Percentiles rank a stretch among this genome's conserved stretches.
Evolutionary conservation across 2,888 invertebrate species (phyloP).

Genomic region (Gari tellinella): DNA sequence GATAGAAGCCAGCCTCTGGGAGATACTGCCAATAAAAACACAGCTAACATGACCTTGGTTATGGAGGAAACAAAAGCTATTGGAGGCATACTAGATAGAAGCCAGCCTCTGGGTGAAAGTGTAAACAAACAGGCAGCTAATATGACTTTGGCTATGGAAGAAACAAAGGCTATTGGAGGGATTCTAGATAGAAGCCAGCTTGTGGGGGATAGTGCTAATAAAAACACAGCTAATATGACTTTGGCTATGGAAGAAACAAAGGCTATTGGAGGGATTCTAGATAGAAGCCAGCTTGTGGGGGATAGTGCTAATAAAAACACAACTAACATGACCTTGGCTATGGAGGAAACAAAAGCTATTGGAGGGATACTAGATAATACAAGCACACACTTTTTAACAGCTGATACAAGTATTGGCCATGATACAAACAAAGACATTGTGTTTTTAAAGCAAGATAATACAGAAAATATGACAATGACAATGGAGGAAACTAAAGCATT

Average conservation of each 20-base stretch:
- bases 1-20: too few species aligned
- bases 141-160: slow-evolving; percentile 8
- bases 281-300: too few species aligned
- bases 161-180: slow-evolving; percentile 15
- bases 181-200: not conserved
- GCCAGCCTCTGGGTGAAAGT: not conserved
- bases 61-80: slow-evolving; percentile 16
- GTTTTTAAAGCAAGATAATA: too few species aligned
- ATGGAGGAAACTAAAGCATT: slow-evolving; percentile 16
- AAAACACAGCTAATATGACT: too few species aligned
- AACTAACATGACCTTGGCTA: not conserved
- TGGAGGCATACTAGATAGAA: slow-evolving; percentile 11
- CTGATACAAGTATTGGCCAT: too few species aligned
- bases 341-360: slow-evolving; percentile 30
- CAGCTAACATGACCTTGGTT: not conserved
- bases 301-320: too few species aligned
- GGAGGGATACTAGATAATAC: slow-evolving; percentile 15
- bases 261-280: too few species aligned
- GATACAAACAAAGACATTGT: too few species aligned
- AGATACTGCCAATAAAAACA: too few species aligned
- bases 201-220: not conserved
- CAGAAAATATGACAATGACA: not conserved
- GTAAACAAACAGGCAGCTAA: not conserved
- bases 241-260: too few species aligned
- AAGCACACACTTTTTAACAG: too few species aligned